phyloP scores from a whole-genome alignment of 2,888 invertebrate genomes.

The Orthosia incerta region DNA sequence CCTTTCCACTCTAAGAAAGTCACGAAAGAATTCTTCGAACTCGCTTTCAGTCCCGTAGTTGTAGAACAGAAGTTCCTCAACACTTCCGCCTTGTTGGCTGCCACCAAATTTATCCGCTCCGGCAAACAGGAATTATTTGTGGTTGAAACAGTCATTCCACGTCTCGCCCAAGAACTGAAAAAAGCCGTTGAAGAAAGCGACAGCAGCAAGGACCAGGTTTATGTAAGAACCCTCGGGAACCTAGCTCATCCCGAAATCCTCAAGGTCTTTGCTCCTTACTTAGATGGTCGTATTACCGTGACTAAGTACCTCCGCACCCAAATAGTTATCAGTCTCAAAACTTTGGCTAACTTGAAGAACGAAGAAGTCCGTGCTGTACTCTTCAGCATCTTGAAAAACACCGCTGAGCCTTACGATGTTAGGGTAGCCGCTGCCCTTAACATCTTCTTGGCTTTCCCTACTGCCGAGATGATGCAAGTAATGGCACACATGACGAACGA shows the following conservation, averaged over 20 bases:
- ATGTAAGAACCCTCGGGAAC: slow-evolving; percentile 92
- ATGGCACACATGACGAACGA: slow-evolving; percentile 93
- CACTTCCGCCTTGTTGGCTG: slow-evolving; percentile 90
- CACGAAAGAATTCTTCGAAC: slow-evolving; percentile 91
- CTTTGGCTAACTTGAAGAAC: slow-evolving; percentile 88
- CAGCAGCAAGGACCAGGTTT: slow-evolving; percentile 90
- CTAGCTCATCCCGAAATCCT: slow-evolving; percentile 92
- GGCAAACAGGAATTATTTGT: slow-evolving; percentile 91
- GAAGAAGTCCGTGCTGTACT: slow-evolving; percentile 90
- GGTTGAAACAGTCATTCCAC: slow-evolving; percentile 91
- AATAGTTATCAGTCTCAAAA: slow-evolving; percentile 91
- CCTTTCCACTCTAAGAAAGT: slow-evolving; percentile 92
- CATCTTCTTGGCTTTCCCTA: slow-evolving; percentile 92
- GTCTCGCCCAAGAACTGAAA: slow-evolving; percentile 89
- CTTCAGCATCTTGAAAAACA: slow-evolving; percentile 92
- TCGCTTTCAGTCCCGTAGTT: slow-evolving; percentile 90
- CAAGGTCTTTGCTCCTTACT: slow-evolving; percentile 92
- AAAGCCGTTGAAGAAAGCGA: slow-evolving; percentile 90
- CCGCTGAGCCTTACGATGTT: slow-evolving; percentile 92
- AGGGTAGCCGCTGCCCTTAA: slow-evolving; percentile 92
- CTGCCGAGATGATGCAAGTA: slow-evolving; percentile 92
- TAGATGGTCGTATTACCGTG: slow-evolving; percentile 91
- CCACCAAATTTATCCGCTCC: slow-evolving; percentile 90
- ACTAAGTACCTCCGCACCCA: slow-evolving; percentile 92
- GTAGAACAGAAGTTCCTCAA: slow-evolving; percentile 89